A percentile compares a stretch with the other conserved stretches of the same genome.
Evolutionary conservation across 2,113 vertebrate genomes (phyloP).

Genomic region (Chloropsis cyanopogon): DNA sequence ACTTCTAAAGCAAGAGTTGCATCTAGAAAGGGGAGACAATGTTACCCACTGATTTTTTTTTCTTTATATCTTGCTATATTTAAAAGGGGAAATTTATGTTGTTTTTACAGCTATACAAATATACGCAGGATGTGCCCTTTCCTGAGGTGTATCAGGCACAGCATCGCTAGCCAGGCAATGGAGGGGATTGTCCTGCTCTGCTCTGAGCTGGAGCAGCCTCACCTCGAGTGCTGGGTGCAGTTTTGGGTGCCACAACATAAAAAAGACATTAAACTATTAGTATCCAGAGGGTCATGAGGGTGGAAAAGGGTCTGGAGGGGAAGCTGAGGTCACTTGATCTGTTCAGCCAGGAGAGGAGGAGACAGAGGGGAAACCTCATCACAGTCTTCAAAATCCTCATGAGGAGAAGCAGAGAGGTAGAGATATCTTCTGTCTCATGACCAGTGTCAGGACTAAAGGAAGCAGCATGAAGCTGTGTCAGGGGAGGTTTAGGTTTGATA

Average conservation of each 20-base stretch:
- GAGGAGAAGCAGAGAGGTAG: neutral
- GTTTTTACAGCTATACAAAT: neutral
- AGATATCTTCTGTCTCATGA: too few relatives aligned
- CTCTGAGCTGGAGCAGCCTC: neutral
- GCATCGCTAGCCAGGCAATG: fast-evolving
- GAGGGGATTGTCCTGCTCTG: neutral
- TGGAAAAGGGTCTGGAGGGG: neutral
- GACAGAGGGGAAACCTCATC: neutral
- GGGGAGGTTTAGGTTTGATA: neutral
- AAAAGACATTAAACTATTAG: neutral
- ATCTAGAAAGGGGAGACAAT: neutral
- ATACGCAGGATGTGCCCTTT: neutral
- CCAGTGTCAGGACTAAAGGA: neutral
- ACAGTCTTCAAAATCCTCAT: neutral
- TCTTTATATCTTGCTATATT: neutral
- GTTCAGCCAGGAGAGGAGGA: neutral
- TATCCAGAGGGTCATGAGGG: neutral
- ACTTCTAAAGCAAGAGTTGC: neutral
- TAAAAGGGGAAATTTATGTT: neutral
- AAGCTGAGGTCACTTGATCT: neutral
- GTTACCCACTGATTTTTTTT: neutral
- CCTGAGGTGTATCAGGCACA: neutral
- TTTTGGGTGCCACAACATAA: neutral
- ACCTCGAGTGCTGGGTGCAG: fast-evolving
- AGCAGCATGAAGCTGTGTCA: neutral